Percentiles rank a stretch among this genome's conserved stretches.
Conservation (phyloP, 2,113 vertebrate genomes). For the Oreotrochilus melanogaster region DNA sequence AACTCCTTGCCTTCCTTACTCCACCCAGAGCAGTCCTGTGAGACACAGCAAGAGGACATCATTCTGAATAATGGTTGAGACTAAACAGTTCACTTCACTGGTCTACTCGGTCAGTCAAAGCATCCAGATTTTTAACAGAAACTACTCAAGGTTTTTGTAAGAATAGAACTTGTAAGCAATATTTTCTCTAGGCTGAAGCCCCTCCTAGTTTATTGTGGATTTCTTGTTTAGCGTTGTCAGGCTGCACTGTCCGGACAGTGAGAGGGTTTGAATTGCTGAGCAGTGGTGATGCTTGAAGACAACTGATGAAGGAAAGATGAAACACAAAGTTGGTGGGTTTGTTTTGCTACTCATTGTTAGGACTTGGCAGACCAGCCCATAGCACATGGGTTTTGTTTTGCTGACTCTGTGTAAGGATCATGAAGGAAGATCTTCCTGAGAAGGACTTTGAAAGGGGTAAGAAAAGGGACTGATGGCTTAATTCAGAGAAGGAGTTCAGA, state of each 20-base stretch:
- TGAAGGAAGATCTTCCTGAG: not conserved
- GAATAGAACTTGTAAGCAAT: not conserved
- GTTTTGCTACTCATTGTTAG: not conserved
- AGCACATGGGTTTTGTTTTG: not conserved
- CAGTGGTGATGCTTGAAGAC: not conserved
- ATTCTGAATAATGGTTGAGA: not conserved
- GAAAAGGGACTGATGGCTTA: not conserved
- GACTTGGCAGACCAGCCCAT: not conserved
- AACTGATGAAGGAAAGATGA: not conserved
- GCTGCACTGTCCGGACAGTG: not conserved
- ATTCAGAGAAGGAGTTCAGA: not conserved
- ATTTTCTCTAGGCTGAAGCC: not conserved
- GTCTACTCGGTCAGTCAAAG: not conserved
- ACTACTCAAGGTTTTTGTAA: not conserved
- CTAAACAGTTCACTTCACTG: not conserved
- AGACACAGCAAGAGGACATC: not conserved
- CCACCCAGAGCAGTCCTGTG: not conserved
- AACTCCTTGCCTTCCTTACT: not conserved
- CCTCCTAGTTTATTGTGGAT: not conserved
- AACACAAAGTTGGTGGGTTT: not conserved
- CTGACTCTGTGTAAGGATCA: not conserved
- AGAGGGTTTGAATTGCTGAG: not conserved
- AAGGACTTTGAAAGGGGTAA: not conserved
- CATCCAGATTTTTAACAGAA: not conserved
- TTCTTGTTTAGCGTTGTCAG: not conserved